Evolutionary conservation across 2,797 vertebrate genomes (phyloP).

Genomic region (Labeo calbasu): DNA sequence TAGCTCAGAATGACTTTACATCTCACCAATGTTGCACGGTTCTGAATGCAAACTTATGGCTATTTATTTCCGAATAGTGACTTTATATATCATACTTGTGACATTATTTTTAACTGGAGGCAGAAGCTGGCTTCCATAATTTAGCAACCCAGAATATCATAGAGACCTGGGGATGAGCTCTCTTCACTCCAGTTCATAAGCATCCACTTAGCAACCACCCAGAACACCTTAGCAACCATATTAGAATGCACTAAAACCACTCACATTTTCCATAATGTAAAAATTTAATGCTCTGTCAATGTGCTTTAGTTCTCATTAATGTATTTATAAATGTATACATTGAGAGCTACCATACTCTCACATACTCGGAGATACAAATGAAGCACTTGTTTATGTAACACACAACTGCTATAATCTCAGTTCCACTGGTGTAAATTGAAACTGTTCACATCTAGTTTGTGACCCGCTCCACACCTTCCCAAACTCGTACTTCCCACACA

Average conservation of each 20-base stretch:
- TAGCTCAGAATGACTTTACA: background rate
- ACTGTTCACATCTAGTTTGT: slow-evolving; percentile 44
- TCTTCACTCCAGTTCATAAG: background rate
- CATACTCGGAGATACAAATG: slow-evolving; percentile 5
- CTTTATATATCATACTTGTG: background rate
- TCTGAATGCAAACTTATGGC: background rate
- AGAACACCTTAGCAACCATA: background rate
- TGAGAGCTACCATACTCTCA: background rate
- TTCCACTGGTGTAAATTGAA: slow-evolving; percentile 31
- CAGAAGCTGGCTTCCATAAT: background rate
- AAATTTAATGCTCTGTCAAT: background rate
- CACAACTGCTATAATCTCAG: slow-evolving; percentile 47
- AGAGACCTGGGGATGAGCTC: background rate
- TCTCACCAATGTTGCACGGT: background rate
- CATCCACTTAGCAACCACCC: background rate
- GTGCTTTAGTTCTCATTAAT: background rate
- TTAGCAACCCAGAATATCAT: background rate
- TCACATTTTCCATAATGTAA: background rate
- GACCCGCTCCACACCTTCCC: slow-evolving; percentile 48
- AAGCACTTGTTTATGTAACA: slow-evolving; percentile 40
- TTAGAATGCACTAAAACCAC: background rate
- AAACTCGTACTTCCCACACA: slow-evolving; percentile 46
- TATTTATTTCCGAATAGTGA: background rate
- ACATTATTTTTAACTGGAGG: background rate
- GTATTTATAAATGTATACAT: background rate